Percentiles rank a stretch among this genome's conserved stretches.
Conservation (phyloP, 2,113 vertebrate species). For the Cyrtonyx montezumae region DNA sequence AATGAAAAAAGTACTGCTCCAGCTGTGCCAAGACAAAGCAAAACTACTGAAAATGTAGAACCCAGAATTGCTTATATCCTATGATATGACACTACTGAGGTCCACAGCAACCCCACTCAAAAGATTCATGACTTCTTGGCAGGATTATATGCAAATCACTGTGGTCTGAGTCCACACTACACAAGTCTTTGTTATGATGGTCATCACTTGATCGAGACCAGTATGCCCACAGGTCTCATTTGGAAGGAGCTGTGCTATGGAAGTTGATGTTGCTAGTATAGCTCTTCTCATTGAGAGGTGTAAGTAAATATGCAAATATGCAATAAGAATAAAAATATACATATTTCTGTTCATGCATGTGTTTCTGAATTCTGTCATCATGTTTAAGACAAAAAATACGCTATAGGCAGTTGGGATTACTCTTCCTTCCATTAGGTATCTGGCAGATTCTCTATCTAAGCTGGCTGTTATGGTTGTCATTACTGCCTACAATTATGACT, state of each 20-base stretch:
- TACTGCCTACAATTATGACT: background rate
- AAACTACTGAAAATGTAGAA: background rate
- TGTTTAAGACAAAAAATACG: background rate
- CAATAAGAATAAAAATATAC: background rate
- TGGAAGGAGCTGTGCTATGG: background rate
- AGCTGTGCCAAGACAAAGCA: background rate
- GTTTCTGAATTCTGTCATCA: background rate
- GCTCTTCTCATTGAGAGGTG: background rate
- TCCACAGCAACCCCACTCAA: background rate
- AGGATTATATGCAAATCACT: background rate
- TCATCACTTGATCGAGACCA: background rate
- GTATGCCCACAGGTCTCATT: background rate
- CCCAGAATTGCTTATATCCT: background rate
- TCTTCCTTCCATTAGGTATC: background rate
- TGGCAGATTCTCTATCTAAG: background rate
- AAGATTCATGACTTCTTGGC: background rate
- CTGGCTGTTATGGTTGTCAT: background rate
- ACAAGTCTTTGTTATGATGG: background rate
- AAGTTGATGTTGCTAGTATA: background rate
- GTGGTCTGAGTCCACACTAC: background rate
- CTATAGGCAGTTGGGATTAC: background rate
- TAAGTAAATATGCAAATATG: background rate
- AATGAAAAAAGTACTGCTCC: background rate
- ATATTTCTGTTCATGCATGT: background rate
- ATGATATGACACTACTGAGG: background rate